A percentile compares a stretch with the other conserved stretches of the same genome.
Conservation (phyloP, 2,113 vertebrate genomes). For the Ameiurus melas region DNA sequence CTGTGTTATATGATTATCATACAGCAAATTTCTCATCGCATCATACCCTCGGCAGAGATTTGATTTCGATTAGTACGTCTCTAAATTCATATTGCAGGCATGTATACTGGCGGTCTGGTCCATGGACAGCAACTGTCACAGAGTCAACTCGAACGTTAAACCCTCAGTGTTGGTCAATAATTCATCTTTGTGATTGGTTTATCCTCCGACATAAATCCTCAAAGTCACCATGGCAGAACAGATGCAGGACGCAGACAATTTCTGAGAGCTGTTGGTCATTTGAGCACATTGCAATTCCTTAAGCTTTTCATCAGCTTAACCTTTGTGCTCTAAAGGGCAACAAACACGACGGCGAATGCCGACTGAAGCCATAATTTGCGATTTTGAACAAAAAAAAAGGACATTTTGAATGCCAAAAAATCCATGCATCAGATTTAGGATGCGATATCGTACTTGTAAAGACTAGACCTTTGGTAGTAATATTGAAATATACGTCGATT, state of each 20-base stretch:
- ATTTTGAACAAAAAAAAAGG: background rate
- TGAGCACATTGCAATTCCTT: conserved; percentile 5
- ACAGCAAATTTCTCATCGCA: background rate
- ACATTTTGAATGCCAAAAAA: background rate
- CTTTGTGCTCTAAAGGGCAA: conserved; percentile 11
- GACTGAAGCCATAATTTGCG: conserved; percentile 1
- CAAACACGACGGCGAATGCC: background rate
- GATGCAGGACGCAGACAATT: background rate
- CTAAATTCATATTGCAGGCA: background rate
- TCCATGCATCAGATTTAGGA: background rate
- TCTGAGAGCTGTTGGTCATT: background rate
- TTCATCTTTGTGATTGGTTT: conserved; percentile 23
- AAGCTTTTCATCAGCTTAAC: background rate
- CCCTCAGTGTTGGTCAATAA: background rate
- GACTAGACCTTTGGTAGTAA: background rate
- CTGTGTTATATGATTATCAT: background rate
- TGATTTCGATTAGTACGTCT: background rate
- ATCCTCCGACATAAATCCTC: background rate
- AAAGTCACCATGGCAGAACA: conserved; percentile 6
- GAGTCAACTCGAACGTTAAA: background rate
- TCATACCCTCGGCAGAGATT: background rate
- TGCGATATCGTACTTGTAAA: background rate
- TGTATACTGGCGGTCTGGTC: background rate
- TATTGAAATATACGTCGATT: background rate
- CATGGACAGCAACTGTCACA: background rate